These are phyloP conservation scores for Axea sp. DNA, from an alignment of 2,888 invertebrate species.

Conservation along the genomic window DNA sequence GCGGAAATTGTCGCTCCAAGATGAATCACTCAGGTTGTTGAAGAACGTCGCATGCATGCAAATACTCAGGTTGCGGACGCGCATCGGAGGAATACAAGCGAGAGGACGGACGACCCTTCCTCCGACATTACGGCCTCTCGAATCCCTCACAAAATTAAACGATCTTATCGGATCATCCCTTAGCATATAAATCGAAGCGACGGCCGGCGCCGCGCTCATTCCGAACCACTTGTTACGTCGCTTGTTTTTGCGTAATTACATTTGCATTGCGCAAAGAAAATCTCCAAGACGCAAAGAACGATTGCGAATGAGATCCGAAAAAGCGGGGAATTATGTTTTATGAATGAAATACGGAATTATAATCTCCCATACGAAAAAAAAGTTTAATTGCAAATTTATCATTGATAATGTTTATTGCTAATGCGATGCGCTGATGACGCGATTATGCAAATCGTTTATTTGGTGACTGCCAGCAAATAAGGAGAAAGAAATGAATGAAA, in stretches of 20 bases:
- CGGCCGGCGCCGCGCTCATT: slow-evolving; percentile 19
- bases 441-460: slow-evolving; percentile 33
- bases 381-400: slow-evolving; percentile 20
- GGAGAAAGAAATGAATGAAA: slow-evolving; percentile 40
- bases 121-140: slow-evolving; percentile 6
- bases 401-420: slow-evolving; percentile 35
- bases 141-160: slow-evolving; percentile 51
- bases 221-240: slow-evolving; percentile 47
- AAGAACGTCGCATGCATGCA: slow-evolving; percentile 38
- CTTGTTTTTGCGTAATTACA: slow-evolving; percentile 44
- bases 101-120: not conserved
- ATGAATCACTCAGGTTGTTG: slow-evolving; percentile 37
- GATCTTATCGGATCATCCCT: slow-evolving; percentile 51
- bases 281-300: not conserved
- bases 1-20: slow-evolving; percentile 56
- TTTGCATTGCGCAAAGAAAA: slow-evolving; percentile 25
- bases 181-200: slow-evolving; percentile 58
- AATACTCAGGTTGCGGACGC: slow-evolving; percentile 9
- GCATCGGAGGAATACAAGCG: not conserved
- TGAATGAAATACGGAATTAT: slow-evolving; percentile 20
- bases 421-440: slow-evolving; percentile 14
- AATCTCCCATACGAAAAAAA: slow-evolving; percentile 2
- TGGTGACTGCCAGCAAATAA: slow-evolving; percentile 35
- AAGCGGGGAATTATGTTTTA: slow-evolving; percentile 6
- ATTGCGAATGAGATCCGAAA: no score